phyloP scores from a whole-genome alignment of 2,888 invertebrate species.

The Vandiemenella viatica region DNA sequence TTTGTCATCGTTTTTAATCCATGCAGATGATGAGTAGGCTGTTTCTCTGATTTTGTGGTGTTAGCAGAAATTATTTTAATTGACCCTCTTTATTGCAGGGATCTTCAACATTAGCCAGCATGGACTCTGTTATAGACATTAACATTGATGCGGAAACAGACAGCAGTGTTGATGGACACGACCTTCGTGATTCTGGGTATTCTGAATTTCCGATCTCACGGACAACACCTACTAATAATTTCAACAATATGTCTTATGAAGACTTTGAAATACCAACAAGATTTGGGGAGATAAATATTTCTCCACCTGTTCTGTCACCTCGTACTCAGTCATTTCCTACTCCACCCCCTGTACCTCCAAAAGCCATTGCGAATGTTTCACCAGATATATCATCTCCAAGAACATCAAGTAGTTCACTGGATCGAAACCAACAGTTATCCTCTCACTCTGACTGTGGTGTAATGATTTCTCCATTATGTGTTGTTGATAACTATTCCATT shows the following conservation, averaged over 20 bases:
- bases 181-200: conserved; percentile 36
- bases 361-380: conserved; percentile 16
- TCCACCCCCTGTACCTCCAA: conserved; percentile 23
- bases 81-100: too few species aligned
- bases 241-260: conserved; percentile 31
- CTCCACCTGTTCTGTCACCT: conserved; percentile 19
- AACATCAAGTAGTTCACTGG: conserved; percentile 5
- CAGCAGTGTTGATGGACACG: conserved; percentile 30
- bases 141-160: conserved; percentile 8
- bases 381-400: not conserved
- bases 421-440: not conserved
- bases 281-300: conserved; percentile 11
- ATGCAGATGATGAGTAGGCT: too few species aligned
- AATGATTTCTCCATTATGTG: not conserved
- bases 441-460: not conserved
- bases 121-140: conserved; percentile 14
- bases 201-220: conserved; percentile 24
- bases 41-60: too few species aligned
- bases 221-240: conserved; percentile 19
- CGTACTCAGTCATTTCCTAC: conserved; percentile 18
- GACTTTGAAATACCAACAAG: conserved; percentile 27
- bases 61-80: too few species aligned
- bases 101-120: conserved; percentile 11
- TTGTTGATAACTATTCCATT: conserved; percentile 30
- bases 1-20: too few species aligned